Evolutionary conservation across 1,140 invertebrate genomes (phyloP).

Genomic region (Uloborus diversus): DNA sequence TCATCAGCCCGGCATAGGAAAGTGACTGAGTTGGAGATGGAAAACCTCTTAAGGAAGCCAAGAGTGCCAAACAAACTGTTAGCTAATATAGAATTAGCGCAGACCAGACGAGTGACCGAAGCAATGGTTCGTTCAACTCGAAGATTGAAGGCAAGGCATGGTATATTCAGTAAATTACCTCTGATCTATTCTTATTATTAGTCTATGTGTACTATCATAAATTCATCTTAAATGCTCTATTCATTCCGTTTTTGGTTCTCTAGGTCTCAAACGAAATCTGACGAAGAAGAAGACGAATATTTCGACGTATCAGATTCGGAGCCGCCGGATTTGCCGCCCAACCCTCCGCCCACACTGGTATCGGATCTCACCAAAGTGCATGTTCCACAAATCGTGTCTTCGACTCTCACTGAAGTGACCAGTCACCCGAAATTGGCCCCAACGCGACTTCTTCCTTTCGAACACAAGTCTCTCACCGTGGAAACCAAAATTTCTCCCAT

Average conservation of each 20-base stretch:
- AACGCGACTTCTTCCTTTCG: background rate
- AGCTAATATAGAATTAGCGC: too few relatives aligned
- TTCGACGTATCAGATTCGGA: slow-evolving; percentile 30
- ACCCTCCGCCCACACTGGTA: background rate
- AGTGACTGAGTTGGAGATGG: too few relatives aligned
- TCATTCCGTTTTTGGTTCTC: background rate
- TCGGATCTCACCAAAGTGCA: background rate
- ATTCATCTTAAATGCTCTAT: background rate
- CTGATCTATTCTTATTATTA: too few relatives aligned
- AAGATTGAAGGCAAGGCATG: too few relatives aligned
- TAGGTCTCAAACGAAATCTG: slow-evolving; percentile 22
- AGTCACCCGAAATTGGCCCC: background rate
- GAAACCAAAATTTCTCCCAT: slow-evolving; percentile 7
- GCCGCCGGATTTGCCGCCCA: background rate
- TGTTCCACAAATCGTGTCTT: background rate
- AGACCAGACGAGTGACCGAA: too few relatives aligned
- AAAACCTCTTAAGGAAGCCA: too few relatives aligned
- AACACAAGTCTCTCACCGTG: background rate
- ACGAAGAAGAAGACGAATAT: slow-evolving; percentile 51
- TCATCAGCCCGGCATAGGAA: too few relatives aligned
- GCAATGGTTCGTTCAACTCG: too few relatives aligned
- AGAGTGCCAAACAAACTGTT: too few relatives aligned
- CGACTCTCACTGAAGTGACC: background rate
- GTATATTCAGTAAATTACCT: too few relatives aligned
- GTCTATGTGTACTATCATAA: background rate